Conservation (phyloP, 53 echinoderm and acorn worm genomes). For the Echinarachnius parma region DNA sequence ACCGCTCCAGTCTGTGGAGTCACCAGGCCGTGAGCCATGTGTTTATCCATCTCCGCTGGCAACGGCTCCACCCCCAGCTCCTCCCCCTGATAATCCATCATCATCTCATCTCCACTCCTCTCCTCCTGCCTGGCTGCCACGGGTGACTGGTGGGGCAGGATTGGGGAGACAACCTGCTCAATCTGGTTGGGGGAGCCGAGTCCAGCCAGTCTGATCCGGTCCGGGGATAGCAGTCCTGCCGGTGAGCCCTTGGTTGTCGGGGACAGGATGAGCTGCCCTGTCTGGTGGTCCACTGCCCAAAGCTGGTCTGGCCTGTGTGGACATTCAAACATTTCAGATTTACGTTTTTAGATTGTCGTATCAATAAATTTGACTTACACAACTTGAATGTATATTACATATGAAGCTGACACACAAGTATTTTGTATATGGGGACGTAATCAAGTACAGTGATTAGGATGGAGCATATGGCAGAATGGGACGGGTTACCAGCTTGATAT, state of each 20-base stretch:
- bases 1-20: conserved; percentile 26
- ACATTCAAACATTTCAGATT: too few relatives aligned
- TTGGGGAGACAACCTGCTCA: background rate
- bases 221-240: background rate
- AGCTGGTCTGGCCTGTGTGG: conserved; percentile 32
- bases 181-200: background rate
- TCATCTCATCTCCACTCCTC: background rate
- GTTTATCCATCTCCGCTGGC: conserved; percentile 4
- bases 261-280: conserved; percentile 59
- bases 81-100: background rate
- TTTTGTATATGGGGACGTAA: too few relatives aligned
- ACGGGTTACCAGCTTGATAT: too few relatives aligned
- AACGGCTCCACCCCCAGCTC: background rate
- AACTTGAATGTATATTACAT: too few relatives aligned
- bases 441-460: too few relatives aligned
- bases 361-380: too few relatives aligned
- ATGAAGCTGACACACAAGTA: too few relatives aligned
- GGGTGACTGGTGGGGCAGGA: background rate
- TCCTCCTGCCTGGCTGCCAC: background rate
- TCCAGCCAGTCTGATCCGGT: too few relatives aligned
- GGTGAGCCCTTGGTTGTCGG: conserved; percentile 22
- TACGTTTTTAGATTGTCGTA: too few relatives aligned
- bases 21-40: conserved; percentile 12
- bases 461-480: too few relatives aligned
- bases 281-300: conserved; percentile 61